These are phyloP conservation scores for Calycopis cecrops DNA, from an alignment of 1,140 invertebrate species.

Conservation along the genomic window DNA sequence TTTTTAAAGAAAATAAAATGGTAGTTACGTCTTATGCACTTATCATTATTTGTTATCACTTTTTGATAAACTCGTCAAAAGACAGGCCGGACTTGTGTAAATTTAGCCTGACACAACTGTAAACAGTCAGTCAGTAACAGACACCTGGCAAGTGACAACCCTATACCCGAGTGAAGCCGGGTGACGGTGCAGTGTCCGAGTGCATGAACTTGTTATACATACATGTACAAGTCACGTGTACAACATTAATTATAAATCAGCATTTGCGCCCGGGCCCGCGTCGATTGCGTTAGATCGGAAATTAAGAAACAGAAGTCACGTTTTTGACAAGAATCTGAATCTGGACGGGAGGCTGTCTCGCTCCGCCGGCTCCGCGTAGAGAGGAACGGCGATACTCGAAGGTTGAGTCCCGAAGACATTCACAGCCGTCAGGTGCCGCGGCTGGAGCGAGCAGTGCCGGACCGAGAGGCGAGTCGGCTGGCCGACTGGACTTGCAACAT, in stretches of 20 bases:
- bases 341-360: conserved; percentile 6
- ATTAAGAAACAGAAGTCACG: conserved; percentile 6
- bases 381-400: neutral
- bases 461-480: conserved; percentile 44
- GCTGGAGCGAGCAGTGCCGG: conserved; percentile 44
- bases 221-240: neutral
- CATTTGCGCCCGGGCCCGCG: neutral
- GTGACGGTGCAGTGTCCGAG: too few relatives aligned
- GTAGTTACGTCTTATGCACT: too few relatives aligned
- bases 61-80: too few relatives aligned
- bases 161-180: too few relatives aligned
- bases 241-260: conserved; percentile 9
- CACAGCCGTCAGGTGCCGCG: conserved; percentile 43
- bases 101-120: too few relatives aligned
- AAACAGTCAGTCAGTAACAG: too few relatives aligned
- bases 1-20: too few relatives aligned
- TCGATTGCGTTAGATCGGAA: conserved; percentile 4
- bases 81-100: too few relatives aligned
- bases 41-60: too few relatives aligned
- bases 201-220: neutral
- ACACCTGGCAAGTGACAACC: too few relatives aligned
- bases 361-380: neutral
- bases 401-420: conserved; percentile 30
- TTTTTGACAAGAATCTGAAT: conserved; percentile 6
- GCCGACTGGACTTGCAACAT: conserved; percentile 49